phyloP scores from a whole-genome alignment of 2,797 vertebrate genomes.

The Furcifer pardalis region DNA sequence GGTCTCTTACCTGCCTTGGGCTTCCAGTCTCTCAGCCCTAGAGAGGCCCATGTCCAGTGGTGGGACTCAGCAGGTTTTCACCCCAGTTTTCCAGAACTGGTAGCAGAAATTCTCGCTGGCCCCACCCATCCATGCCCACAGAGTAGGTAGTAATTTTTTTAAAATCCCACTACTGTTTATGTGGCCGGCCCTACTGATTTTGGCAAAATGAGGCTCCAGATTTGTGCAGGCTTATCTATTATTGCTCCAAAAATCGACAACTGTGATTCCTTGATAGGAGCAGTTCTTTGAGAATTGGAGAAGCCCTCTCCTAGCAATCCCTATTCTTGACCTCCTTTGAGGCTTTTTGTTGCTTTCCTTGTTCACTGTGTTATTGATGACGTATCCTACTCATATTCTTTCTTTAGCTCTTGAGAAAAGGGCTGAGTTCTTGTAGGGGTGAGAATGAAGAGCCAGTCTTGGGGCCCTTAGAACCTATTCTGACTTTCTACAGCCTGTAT shows the following conservation, averaged over 20 bases:
- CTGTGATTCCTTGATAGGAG: background rate
- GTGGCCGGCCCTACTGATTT: too few relatives aligned
- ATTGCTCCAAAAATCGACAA: background rate
- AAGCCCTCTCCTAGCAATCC: background rate
- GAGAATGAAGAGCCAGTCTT: slow-evolving; percentile 18
- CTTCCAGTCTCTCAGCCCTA: too few relatives aligned
- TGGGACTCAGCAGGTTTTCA: too few relatives aligned
- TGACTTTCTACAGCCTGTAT: slow-evolving; percentile 50
- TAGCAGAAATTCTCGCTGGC: too few relatives aligned
- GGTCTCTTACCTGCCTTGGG: background rate
- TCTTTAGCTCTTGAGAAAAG: slow-evolving; percentile 12
- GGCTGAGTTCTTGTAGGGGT: too few relatives aligned
- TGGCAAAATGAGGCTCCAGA: too few relatives aligned
- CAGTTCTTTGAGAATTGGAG: background rate
- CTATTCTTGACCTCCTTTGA: background rate
- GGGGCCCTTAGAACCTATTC: slow-evolving; percentile 23
- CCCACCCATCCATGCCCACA: too few relatives aligned
- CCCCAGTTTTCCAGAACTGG: too few relatives aligned
- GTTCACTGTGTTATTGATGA: accelerated
- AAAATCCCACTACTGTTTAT: too few relatives aligned
- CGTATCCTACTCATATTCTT: background rate
- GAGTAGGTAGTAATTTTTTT: too few relatives aligned
- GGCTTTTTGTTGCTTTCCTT: accelerated
- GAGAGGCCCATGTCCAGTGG: background rate
- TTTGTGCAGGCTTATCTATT: too few relatives aligned